Evolutionary conservation across 2,797 vertebrate genomes (phyloP).

Genomic region (Danionella dracula): DNA sequence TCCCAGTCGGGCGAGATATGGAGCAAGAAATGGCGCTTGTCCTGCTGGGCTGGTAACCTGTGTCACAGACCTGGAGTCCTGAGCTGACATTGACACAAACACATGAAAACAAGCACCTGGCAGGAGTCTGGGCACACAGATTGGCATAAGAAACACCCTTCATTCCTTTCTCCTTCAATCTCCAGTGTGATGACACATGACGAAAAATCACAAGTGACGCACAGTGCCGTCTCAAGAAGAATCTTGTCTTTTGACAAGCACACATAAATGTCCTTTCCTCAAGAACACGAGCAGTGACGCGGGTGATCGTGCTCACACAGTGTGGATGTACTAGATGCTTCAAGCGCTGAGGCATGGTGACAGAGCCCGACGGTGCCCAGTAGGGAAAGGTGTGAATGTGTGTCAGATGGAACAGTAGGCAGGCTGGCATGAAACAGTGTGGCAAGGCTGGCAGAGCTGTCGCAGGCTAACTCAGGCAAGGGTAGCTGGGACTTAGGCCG

Average conservation of each 20-base stretch:
- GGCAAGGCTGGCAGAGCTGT: constrained; percentile 64
- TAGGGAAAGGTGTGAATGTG: constrained; percentile 91
- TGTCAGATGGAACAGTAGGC: constrained; percentile 89
- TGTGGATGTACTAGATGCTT: constrained; percentile 61
- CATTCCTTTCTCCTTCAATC: constrained; percentile 38
- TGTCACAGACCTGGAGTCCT: constrained; percentile 43
- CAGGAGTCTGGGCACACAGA: constrained; percentile 34
- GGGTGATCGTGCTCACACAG: constrained; percentile 29
- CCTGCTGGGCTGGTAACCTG: constrained; percentile 41
- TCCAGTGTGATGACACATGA: constrained; percentile 32
- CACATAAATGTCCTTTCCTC: not conserved
- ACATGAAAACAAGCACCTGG: constrained; percentile 23
- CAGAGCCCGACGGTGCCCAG: constrained; percentile 44
- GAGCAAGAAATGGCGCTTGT: constrained; percentile 27
- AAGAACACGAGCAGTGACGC: constrained; percentile 16
- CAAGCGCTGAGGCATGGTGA: constrained; percentile 53
- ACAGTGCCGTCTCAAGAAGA: not conserved
- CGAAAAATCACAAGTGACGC: not conserved
- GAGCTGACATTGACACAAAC: constrained; percentile 30
- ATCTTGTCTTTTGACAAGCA: constrained; percentile 10
- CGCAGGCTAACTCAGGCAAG: constrained; percentile 49
- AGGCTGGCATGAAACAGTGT: constrained; percentile 70
- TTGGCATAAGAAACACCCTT: constrained; percentile 38
- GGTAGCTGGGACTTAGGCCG: constrained; percentile 61
- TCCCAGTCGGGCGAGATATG: constrained; percentile 50